A percentile compares a stretch with the other conserved stretches of the same genome.
These are phyloP conservation scores for Adelges cooleyi DNA, from an alignment of 1,140 invertebrate genomes.

Conservation along the genomic window DNA sequence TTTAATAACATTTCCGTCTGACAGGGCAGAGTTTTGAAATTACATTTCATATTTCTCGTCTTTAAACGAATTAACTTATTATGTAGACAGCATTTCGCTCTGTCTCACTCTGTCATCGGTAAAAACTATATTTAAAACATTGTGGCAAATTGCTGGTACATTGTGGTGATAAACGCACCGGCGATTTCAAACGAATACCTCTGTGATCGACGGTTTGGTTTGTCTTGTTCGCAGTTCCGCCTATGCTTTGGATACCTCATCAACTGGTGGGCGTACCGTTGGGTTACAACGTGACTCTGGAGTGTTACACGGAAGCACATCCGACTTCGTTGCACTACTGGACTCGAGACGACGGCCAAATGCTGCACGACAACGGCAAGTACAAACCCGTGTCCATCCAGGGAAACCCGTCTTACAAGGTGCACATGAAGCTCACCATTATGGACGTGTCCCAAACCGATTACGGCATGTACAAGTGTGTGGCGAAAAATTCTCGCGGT, in stretches of 20 bases:
- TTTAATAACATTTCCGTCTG: too few relatives aligned
- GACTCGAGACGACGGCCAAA: slow-evolving; percentile 72
- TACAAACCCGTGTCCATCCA: slow-evolving; percentile 50
- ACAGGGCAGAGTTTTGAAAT: too few relatives aligned
- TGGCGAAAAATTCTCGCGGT: slow-evolving; percentile 82
- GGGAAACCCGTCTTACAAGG: slow-evolving; percentile 58
- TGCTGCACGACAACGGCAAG: slow-evolving; percentile 73
- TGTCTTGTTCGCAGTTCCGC: slow-evolving; percentile 70
- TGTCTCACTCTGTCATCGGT: too few relatives aligned
- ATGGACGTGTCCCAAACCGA: slow-evolving; percentile 58
- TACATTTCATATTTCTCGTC: too few relatives aligned
- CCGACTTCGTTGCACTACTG: slow-evolving; percentile 85
- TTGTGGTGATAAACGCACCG: too few relatives aligned
- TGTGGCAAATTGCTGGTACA: too few relatives aligned
- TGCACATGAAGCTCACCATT: slow-evolving; percentile 69
- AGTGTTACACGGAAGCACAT: slow-evolving; percentile 81
- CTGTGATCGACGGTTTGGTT: too few relatives aligned
- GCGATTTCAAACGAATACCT: too few relatives aligned
- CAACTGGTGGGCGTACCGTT: slow-evolving; percentile 73
- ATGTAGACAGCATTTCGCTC: too few relatives aligned
- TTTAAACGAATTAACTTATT: too few relatives aligned
- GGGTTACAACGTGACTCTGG: slow-evolving; percentile 67
- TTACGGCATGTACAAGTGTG: slow-evolving; percentile 81
- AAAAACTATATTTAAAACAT: too few relatives aligned
- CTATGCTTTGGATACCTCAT: slow-evolving; percentile 80